Evolutionary conservation across 2,888 invertebrate species (phyloP).

Genomic region (Spisula solida): DNA sequence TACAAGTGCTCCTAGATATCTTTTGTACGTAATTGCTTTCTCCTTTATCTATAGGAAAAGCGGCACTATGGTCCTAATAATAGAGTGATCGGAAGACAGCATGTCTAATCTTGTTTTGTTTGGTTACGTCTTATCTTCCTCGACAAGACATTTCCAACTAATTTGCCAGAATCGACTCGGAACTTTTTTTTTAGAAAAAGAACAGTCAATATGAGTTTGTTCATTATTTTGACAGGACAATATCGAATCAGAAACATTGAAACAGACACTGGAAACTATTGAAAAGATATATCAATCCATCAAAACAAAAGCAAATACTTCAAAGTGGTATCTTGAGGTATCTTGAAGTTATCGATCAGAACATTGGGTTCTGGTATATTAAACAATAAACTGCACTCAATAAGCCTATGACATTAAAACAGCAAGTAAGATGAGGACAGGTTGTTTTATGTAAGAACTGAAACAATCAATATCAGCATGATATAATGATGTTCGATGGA

Average conservation of each 20-base stretch:
- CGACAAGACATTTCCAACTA: background rate
- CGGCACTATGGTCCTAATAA: background rate
- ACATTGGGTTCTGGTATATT: background rate
- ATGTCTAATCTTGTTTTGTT: background rate
- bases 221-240: constrained; percentile 17
- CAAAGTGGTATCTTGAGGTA: too few species aligned
- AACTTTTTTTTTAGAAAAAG: background rate
- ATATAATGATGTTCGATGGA: background rate
- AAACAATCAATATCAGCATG: background rate
- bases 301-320: background rate
- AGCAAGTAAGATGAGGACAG: background rate
- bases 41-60: background rate
- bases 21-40: background rate
- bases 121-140: constrained; percentile 2
- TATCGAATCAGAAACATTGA: background rate
- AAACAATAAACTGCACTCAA: constrained; percentile 5
- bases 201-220: background rate
- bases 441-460: background rate
- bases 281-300: background rate
- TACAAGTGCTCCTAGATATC: background rate
- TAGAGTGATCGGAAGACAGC: background rate
- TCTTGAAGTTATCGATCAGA: background rate
- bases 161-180: background rate
- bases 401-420: background rate
- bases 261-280: background rate